phyloP scores from a whole-genome alignment of 2,797 vertebrate species.

The Ctenochaetus hawaiiensis region DNA sequence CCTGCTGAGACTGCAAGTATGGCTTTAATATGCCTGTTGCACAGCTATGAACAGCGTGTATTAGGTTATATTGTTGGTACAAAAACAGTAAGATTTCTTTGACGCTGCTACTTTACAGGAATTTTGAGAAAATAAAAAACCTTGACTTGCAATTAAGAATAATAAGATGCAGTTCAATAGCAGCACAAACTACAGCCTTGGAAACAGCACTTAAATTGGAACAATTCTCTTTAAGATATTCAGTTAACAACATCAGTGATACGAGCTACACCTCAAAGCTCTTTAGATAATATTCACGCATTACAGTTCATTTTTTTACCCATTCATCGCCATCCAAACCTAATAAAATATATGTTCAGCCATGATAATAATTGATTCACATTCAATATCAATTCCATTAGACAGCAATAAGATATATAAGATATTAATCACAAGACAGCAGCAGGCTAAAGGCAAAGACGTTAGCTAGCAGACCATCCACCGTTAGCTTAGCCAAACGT shows the following conservation, averaged over 20 bases:
- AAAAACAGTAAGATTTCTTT: not conserved
- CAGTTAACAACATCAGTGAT: not conserved
- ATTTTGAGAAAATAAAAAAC: not conserved
- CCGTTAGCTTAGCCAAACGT: not conserved
- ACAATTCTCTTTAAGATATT: too few species aligned
- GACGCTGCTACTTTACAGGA: not conserved
- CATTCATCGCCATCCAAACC: not conserved
- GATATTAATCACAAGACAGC: too few species aligned
- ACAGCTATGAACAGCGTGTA: not conserved
- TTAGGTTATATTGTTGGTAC: not conserved
- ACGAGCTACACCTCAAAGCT: too few species aligned
- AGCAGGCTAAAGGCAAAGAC: too few species aligned
- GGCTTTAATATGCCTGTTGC: not conserved
- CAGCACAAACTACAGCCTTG: not conserved
- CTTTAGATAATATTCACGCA: not conserved
- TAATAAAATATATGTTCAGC: not conserved
- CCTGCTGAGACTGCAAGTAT: not conserved
- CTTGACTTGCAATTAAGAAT: too few species aligned
- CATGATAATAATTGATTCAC: not conserved
- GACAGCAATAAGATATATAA: too few species aligned
- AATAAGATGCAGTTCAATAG: not conserved
- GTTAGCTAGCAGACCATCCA: not conserved
- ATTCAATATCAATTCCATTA: too few species aligned
- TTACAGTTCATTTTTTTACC: not conserved
- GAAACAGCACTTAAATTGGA: not conserved